Evolutionary conservation across 2,888 invertebrate species (phyloP).

Genomic region (Invenusta paracnida): DNA sequence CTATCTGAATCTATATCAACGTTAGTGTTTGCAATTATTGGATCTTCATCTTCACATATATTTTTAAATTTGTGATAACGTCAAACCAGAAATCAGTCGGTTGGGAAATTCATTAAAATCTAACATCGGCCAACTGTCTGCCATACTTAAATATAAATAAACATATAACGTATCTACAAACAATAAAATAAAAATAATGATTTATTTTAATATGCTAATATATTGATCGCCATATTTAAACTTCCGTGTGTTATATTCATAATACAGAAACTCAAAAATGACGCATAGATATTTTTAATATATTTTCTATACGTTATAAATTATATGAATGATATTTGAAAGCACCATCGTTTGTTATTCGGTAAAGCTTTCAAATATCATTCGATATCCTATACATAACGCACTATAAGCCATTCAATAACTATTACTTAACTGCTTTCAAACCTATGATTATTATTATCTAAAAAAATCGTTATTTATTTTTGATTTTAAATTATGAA

Average conservation of each 20-base stretch:
- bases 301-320: neutral
- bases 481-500: too few relatives aligned
- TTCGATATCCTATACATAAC: constrained; percentile 31
- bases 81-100: neutral
- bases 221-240: constrained; percentile 12
- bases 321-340: constrained; percentile 9
- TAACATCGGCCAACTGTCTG: neutral
- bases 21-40: neutral
- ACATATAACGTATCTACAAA: neutral
- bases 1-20: neutral
- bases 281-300: neutral
- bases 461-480: too few relatives aligned
- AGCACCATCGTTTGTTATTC: neutral
- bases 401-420: too few relatives aligned
- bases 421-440: too few relatives aligned
- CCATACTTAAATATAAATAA: neutral
- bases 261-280: constrained; percentile 15
- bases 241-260: constrained; percentile 23
- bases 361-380: constrained; percentile 17
- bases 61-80: neutral
- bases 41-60: neutral
- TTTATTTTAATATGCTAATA: neutral
- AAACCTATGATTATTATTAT: too few relatives aligned
- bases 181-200: neutral
- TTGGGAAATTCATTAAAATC: neutral